A percentile compares a stretch with the other conserved stretches of the same genome.
These are phyloP conservation scores for Drosophila atripex DNA, from an alignment of 2,888 invertebrate genomes.

Conservation along the genomic window DNA sequence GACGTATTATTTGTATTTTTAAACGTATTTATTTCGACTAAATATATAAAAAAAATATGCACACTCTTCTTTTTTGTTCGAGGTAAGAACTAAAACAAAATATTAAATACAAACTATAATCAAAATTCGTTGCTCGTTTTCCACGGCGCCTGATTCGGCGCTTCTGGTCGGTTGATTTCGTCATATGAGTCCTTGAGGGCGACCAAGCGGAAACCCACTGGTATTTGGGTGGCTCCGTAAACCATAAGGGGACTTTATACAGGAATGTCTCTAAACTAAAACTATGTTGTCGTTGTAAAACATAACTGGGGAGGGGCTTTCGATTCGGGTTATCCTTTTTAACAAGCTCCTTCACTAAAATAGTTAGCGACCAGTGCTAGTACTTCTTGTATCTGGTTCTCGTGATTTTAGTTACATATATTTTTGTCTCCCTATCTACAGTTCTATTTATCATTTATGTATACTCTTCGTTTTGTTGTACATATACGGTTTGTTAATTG, in stretches of 20 bases:
- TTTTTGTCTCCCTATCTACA: slow-evolving; percentile 73
- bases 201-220: neutral
- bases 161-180: slow-evolving; percentile 19
- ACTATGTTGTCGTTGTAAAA: slow-evolving; percentile 21
- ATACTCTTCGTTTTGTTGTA: slow-evolving; percentile 38
- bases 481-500: slow-evolving; percentile 34
- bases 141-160: slow-evolving; percentile 22
- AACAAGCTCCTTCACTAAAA: slow-evolving; percentile 43
- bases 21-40: slow-evolving; percentile 10
- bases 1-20: slow-evolving; percentile 35
- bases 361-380: slow-evolving; percentile 54
- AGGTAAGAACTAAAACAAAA: slow-evolving; percentile 14
- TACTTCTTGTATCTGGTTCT: slow-evolving; percentile 12
- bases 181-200: slow-evolving; percentile 5
- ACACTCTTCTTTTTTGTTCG: slow-evolving; percentile 11
- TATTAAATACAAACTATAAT: slow-evolving; percentile 20
- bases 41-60: slow-evolving; percentile 49
- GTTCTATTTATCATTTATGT: slow-evolving; percentile 54
- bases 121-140: slow-evolving; percentile 64
- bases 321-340: slow-evolving; percentile 62
- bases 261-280: slow-evolving; percentile 3
- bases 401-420: slow-evolving; percentile 56
- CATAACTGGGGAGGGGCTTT: neutral
- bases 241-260: slow-evolving; percentile 1
- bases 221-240: slow-evolving; percentile 1